Evolutionary conservation across 2,797 vertebrate genomes (phyloP).

Genomic region (Tamandua tetradactyla): DNA sequence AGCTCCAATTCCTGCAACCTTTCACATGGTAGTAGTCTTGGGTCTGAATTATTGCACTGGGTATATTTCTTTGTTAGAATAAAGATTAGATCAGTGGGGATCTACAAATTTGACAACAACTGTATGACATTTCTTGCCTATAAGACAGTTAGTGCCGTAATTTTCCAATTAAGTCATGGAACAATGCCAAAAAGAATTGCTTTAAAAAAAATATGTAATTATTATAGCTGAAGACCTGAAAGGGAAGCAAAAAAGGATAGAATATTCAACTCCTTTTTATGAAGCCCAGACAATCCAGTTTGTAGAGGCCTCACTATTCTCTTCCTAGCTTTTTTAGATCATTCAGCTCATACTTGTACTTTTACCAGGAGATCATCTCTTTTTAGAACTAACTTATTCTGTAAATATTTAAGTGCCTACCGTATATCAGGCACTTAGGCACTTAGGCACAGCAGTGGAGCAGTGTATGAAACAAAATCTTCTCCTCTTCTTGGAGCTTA

Average conservation of each 20-base stretch:
- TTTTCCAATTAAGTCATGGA: slow-evolving; percentile 68
- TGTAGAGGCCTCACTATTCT: not conserved
- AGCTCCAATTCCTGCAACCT: not conserved
- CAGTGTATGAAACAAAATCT: not conserved
- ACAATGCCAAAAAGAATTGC: slow-evolving; percentile 53
- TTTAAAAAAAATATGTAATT: slow-evolving; percentile 49
- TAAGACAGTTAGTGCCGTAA: slow-evolving; percentile 43
- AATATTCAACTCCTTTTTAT: not conserved
- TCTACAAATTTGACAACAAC: slow-evolving; percentile 47
- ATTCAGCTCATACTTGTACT: not conserved
- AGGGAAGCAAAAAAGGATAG: not conserved
- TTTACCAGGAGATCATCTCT: not conserved
- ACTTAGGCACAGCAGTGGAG: not conserved
- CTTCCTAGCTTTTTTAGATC: not conserved
- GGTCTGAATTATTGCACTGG: not conserved
- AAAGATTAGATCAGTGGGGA: slow-evolving; percentile 52
- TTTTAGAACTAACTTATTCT: not conserved
- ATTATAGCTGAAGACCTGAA: slow-evolving; percentile 17
- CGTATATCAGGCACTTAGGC: not conserved
- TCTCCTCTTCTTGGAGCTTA: not conserved
- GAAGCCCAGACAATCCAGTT: not conserved
- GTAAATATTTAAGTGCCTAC: not conserved
- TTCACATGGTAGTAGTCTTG: not conserved
- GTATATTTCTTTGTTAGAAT: slow-evolving; percentile 31
- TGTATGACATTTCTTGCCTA: slow-evolving; percentile 44